Conservation (phyloP, 1,140 invertebrate genomes). For the Melipona quadrifasciata region DNA sequence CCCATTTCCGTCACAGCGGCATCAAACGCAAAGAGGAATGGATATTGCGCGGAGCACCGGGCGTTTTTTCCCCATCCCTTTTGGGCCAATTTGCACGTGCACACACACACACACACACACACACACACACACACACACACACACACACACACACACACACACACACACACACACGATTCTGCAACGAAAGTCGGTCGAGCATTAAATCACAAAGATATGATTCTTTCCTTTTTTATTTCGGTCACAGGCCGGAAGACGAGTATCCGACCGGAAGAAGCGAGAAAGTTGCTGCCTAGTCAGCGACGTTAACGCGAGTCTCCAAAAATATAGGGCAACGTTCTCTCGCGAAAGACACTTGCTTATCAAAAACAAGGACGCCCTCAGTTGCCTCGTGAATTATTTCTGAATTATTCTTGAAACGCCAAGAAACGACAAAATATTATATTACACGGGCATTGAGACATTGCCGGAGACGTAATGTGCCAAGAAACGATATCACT, state of each 20-base stretch:
- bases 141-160: slow-evolving; percentile 13
- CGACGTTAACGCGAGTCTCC: slow-evolving; percentile 35
- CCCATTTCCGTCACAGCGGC: slow-evolving; percentile 18
- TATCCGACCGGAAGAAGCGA: slow-evolving; percentile 63
- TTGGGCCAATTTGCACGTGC: slow-evolving; percentile 24
- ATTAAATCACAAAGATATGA: slow-evolving; percentile 69
- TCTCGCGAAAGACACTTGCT: slow-evolving; percentile 37
- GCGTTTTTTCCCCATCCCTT: slow-evolving; percentile 20
- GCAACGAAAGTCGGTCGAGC: slow-evolving; percentile 59
- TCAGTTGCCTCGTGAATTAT: background rate
- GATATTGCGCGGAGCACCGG: slow-evolving; percentile 21
- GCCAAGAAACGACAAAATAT: background rate
- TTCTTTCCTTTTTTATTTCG: slow-evolving; percentile 49
- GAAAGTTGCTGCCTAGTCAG: slow-evolving; percentile 63
- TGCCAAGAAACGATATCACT: background rate
- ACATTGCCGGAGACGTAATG: background rate
- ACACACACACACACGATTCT: background rate
- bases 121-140: background rate
- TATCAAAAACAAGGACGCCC: slow-evolving; percentile 3
- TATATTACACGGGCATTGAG: background rate
- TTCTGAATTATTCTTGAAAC: background rate
- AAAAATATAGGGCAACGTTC: slow-evolving; percentile 45
- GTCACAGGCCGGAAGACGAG: slow-evolving; percentile 57
- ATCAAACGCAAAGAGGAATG: slow-evolving; percentile 41
- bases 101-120: slow-evolving; percentile 14